These are phyloP conservation scores for Pagetopsis macropterus DNA, from an alignment of 2,797 vertebrate genomes.

Conservation along the genomic window DNA sequence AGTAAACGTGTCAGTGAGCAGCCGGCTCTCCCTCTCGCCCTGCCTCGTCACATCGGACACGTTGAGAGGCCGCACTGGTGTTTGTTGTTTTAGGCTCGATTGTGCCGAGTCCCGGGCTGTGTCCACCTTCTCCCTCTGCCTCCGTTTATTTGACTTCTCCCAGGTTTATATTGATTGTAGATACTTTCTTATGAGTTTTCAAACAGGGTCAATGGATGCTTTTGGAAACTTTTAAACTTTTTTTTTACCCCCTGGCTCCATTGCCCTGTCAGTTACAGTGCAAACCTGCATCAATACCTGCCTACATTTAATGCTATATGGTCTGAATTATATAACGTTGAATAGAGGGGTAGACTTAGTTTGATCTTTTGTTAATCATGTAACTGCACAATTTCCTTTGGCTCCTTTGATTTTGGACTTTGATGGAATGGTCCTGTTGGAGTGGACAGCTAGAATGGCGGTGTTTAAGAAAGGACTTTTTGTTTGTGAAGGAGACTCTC, in stretches of 20 bases:
- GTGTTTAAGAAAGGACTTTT: slow-evolving; percentile 62
- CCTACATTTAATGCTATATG: slow-evolving; percentile 1
- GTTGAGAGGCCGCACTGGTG: slow-evolving; percentile 40
- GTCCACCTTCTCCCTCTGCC: slow-evolving; percentile 35
- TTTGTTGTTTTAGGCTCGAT: slow-evolving; percentile 69
- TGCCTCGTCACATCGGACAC: slow-evolving; percentile 32
- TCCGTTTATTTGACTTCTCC: slow-evolving; percentile 74
- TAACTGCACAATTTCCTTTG: slow-evolving; percentile 37
- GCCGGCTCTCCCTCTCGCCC: background rate
- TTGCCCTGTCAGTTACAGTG: background rate
- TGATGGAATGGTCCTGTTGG: slow-evolving; percentile 33
- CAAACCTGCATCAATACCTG: slow-evolving; percentile 6
- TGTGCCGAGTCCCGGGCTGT: slow-evolving; percentile 47
- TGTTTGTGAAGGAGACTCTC: slow-evolving; percentile 79
- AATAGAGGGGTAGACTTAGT: slow-evolving; percentile 2
- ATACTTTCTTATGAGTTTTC: slow-evolving; percentile 64
- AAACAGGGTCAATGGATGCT: slow-evolving; percentile 36
- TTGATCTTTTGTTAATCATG: slow-evolving; percentile 45
- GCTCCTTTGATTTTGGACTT: slow-evolving; percentile 45
- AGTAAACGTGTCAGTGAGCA: slow-evolving; percentile 40
- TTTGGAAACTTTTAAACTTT: slow-evolving; percentile 35
- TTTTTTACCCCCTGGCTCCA: slow-evolving; percentile 8
- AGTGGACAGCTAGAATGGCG: slow-evolving; percentile 35
- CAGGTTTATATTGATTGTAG: slow-evolving; percentile 63
- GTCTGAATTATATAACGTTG: slow-evolving; percentile 20